Percentiles rank a stretch among this genome's conserved stretches.
Conservation (phyloP, 1,140 invertebrate genomes). For the Solenopsis invicta region DNA sequence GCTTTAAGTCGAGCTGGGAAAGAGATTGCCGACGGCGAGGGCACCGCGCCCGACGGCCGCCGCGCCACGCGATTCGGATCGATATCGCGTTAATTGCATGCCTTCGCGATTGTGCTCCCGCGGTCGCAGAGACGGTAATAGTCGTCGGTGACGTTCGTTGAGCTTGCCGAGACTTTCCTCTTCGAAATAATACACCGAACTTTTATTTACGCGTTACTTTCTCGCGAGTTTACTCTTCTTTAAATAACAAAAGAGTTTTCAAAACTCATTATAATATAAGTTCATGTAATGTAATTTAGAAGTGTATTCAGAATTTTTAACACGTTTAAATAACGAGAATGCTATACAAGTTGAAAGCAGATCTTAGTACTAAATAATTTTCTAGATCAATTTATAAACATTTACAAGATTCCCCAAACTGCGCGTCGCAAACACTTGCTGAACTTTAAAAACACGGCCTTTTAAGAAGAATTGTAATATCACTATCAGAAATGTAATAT, state of each 20-base stretch:
- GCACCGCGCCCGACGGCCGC: constrained; percentile 46
- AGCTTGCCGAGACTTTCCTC: background rate
- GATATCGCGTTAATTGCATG: constrained; percentile 81
- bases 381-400: no score
- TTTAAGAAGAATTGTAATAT: no score
- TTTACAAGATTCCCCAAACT: no score
- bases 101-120: constrained; percentile 74
- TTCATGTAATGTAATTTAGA: no score
- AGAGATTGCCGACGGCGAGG: constrained; percentile 72
- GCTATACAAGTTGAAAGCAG: no score
- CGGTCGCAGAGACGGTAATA: constrained; percentile 43
- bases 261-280: background rate
- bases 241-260: background rate
- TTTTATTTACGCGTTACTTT: background rate
- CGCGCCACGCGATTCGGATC: constrained; percentile 74
- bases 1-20: constrained; percentile 64
- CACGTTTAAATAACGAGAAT: no score
- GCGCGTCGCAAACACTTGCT: no score
- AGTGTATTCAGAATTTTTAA: no score
- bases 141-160: constrained; percentile 14
- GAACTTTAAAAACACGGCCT: no score
- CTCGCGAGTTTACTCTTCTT: background rate
- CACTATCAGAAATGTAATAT: no score
- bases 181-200: background rate
- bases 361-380: no score